phyloP scores from a whole-genome alignment of 2,888 invertebrate genomes.

The Agrilus mali region DNA sequence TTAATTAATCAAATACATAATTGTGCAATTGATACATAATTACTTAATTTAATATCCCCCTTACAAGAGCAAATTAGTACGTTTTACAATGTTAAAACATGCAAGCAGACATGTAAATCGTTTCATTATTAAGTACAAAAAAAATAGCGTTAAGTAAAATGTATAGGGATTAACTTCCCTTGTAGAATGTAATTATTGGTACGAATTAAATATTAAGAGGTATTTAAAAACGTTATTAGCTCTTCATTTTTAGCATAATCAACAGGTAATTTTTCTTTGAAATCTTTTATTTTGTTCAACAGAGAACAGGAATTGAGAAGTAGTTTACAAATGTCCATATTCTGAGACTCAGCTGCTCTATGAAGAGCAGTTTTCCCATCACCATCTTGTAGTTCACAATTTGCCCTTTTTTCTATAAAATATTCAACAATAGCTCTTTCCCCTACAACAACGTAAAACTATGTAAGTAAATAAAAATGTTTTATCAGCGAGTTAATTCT shows the following conservation, averaged over 20 bases:
- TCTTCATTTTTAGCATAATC: constrained; percentile 15
- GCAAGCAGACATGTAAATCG: too few relatives aligned
- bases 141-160: too few relatives aligned
- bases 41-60: too few relatives aligned
- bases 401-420: constrained; percentile 51
- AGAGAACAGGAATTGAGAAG: constrained; percentile 33
- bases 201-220: too few relatives aligned
- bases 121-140: too few relatives aligned
- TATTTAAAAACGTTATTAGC: constrained; percentile 2
- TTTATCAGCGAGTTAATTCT: too few relatives aligned
- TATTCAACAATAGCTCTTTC: constrained; percentile 52
- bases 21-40: too few relatives aligned
- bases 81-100: too few relatives aligned
- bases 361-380: constrained; percentile 76
- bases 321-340: constrained; percentile 34
- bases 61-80: too few relatives aligned
- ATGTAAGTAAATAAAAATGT: background rate
- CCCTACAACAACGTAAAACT: constrained; percentile 34
- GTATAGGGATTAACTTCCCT: too few relatives aligned
- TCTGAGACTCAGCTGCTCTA: constrained; percentile 51
- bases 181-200: too few relatives aligned
- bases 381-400: constrained; percentile 50
- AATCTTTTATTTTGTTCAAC: constrained; percentile 22
- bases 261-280: constrained; percentile 14
- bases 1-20: too few relatives aligned